Percentiles rank a stretch among this genome's conserved stretches.
phyloP scores from a whole-genome alignment of 2,113 vertebrate genomes.

The Cisticola juncidis region DNA sequence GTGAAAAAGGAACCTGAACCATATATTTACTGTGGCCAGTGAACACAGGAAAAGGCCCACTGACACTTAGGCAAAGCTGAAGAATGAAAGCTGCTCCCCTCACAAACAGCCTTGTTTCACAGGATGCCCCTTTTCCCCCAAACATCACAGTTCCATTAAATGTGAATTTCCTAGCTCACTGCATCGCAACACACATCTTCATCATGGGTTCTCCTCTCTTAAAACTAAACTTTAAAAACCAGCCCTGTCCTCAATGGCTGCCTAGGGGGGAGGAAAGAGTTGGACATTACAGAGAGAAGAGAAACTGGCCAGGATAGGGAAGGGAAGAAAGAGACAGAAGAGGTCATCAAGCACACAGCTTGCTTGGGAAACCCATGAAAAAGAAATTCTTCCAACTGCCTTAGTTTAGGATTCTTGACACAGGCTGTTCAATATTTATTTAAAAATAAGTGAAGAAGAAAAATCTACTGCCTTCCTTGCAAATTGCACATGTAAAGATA shows the following conservation, averaged over 20 bases:
- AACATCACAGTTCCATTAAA: fast-evolving
- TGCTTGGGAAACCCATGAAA: neutral
- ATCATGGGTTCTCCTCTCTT: neutral
- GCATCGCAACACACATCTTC: neutral
- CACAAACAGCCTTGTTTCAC: neutral
- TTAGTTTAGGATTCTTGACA: slow-evolving; percentile 19
- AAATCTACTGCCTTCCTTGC: neutral
- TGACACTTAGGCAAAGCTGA: neutral
- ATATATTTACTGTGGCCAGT: neutral
- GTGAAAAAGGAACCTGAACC: neutral
- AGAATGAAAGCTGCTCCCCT: neutral
- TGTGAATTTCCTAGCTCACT: neutral
- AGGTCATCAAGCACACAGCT: neutral
- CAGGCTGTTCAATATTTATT: slow-evolving; percentile 28
- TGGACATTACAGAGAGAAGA: neutral
- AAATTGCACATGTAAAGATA: slow-evolving; percentile 13
- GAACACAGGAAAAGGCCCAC: neutral
- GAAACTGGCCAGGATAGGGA: neutral
- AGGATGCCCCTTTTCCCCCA: neutral
- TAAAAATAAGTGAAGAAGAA: slow-evolving; percentile 30
- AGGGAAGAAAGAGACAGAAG: neutral
- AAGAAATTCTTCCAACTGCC: slow-evolving; percentile 17
- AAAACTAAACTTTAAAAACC: neutral
- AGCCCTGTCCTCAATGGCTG: neutral
- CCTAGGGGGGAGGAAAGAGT: neutral